Evolutionary conservation across 2,888 invertebrate genomes (phyloP).

Genomic region (Eurytoma adleriae): DNA sequence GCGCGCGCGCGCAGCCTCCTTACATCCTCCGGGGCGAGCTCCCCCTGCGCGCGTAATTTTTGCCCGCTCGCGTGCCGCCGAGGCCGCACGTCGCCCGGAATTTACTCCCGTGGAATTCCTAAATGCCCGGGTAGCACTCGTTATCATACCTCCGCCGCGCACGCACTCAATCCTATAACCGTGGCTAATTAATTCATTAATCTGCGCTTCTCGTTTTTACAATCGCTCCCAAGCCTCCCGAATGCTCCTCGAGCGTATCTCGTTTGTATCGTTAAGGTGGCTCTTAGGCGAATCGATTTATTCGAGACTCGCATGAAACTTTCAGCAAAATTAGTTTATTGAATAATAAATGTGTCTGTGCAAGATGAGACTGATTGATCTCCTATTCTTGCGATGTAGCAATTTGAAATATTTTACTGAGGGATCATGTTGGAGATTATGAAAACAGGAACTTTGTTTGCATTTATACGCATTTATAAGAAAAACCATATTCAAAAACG

Average conservation of each 20-base stretch:
- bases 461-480: too few relatives aligned
- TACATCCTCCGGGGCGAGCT: neutral
- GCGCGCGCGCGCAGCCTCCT: neutral
- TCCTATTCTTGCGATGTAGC: too few relatives aligned
- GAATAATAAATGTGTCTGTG: too few relatives aligned
- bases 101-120: neutral
- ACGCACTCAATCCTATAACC: neutral
- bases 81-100: neutral
- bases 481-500: too few relatives aligned
- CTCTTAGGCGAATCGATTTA: too few relatives aligned
- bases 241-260: neutral
- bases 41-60: conserved; percentile 12
- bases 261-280: too few relatives aligned
- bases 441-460: too few relatives aligned
- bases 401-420: too few relatives aligned
- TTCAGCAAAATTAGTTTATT: too few relatives aligned
- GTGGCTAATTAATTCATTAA: neutral
- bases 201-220: neutral
- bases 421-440: too few relatives aligned
- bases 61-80: conserved; percentile 11
- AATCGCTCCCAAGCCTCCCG: neutral
- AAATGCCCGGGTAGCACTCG: neutral
- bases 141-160: neutral
- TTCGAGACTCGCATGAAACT: too few relatives aligned
- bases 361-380: too few relatives aligned